Evolutionary conservation across 2,113 vertebrate genomes (phyloP).

Genomic region (Nestor notabilis): DNA sequence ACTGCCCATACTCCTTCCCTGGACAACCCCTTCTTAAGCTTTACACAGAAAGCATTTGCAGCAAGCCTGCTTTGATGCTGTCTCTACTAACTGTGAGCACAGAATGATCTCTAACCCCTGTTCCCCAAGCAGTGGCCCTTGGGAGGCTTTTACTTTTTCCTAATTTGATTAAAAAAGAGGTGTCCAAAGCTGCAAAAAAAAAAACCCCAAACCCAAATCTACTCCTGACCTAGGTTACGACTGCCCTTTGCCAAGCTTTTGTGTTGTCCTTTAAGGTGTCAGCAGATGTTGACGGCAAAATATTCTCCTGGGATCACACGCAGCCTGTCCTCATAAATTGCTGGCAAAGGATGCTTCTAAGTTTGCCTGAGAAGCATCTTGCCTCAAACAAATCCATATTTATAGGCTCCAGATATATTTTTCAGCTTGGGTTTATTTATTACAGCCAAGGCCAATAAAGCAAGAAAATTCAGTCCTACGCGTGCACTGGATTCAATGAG

Average conservation of each 20-base stretch:
- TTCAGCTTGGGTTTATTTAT: constrained; percentile 59
- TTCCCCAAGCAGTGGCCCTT: not conserved
- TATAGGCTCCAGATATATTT: constrained; percentile 48
- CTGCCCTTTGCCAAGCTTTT: not conserved
- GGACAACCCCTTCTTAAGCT: not conserved
- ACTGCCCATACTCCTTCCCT: not conserved
- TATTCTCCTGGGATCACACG: constrained; percentile 12
- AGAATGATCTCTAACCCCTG: not conserved
- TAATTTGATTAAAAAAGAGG: not conserved
- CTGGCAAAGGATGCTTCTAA: constrained; percentile 37
- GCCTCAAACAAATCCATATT: constrained; percentile 62
- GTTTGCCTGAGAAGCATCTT: constrained; percentile 41
- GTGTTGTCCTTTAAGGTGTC: not conserved
- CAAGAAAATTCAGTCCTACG: constrained; percentile 30
- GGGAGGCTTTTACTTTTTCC: not conserved
- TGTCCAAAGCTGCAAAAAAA: not conserved
- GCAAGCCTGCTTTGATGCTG: not conserved
- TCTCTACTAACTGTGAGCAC: not conserved
- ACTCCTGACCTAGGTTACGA: not conserved
- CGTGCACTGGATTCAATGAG: not conserved
- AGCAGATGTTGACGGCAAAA: not conserved
- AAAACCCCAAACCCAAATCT: too few species aligned
- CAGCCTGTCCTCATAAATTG: constrained; percentile 38
- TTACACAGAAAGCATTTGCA: not conserved
- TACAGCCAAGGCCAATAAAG: constrained; percentile 59